A percentile compares a stretch with the other conserved stretches of the same genome.
phyloP scores from a whole-genome alignment of 2,888 invertebrate genomes.

The Cheilosia vulpina region DNA sequence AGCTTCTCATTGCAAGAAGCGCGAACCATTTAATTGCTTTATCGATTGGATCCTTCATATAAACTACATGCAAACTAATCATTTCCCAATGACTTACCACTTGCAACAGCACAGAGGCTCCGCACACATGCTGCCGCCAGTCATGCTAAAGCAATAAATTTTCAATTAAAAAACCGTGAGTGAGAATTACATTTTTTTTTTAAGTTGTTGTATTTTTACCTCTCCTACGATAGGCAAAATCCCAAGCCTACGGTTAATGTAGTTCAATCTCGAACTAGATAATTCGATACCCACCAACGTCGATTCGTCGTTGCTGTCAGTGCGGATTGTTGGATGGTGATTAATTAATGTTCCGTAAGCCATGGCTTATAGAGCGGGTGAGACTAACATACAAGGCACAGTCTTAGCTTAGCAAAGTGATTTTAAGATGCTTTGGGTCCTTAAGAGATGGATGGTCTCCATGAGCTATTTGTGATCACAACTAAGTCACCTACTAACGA shows the following conservation, averaged over 20 bases:
- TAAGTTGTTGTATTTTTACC: slow-evolving; percentile 15
- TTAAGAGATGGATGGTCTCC: slow-evolving; percentile 37
- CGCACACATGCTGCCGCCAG: slow-evolving; percentile 27
- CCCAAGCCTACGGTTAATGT: slow-evolving; percentile 33
- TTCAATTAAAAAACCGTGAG: slow-evolving; percentile 62
- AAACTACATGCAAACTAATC: slow-evolving; percentile 32
- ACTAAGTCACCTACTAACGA: slow-evolving; percentile 44
- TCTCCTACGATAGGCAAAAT: slow-evolving; percentile 5
- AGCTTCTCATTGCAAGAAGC: slow-evolving; percentile 1
- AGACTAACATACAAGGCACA: background rate
- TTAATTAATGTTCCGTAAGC: slow-evolving; percentile 11
- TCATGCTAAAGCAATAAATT: slow-evolving; percentile 61
- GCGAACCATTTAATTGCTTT: slow-evolving; percentile 30
- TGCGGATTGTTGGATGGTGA: slow-evolving; percentile 2
- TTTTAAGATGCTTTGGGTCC: slow-evolving; percentile 55
- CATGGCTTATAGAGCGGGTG: slow-evolving; percentile 20
- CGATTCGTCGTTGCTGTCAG: slow-evolving; percentile 29
- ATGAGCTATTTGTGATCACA: slow-evolving; percentile 32
- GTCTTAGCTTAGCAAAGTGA: slow-evolving; percentile 7
- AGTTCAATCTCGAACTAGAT: slow-evolving; percentile 42
- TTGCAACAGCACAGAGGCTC: slow-evolving; percentile 5
- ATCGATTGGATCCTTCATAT: slow-evolving; percentile 53
- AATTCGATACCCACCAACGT: slow-evolving; percentile 50
- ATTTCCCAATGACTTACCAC: slow-evolving; percentile 26
- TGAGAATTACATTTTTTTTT: slow-evolving; percentile 31